Evolutionary conservation across 2,113 vertebrate species (phyloP).

Genomic region (Trichechus manatus): DNA sequence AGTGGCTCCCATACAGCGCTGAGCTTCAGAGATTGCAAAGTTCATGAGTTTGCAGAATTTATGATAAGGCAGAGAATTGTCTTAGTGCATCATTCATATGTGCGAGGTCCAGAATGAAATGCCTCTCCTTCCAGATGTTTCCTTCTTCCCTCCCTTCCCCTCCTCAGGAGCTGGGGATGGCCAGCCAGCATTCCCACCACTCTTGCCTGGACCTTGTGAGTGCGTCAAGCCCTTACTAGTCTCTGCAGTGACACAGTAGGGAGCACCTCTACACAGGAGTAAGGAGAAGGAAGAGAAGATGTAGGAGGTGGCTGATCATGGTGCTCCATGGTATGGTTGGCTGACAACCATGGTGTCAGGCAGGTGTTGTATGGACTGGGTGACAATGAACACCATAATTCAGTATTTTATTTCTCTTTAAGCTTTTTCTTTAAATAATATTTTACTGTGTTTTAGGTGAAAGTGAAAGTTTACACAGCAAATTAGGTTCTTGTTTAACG

Average conservation of each 20-base stretch:
- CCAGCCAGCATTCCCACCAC: not conserved
- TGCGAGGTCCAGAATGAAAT: conserved; percentile 74
- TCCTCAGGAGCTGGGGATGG: conserved; percentile 38
- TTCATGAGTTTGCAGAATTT: conserved; percentile 86
- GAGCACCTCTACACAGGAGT: not conserved
- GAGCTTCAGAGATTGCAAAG: conserved; percentile 83
- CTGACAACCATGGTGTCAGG: not conserved
- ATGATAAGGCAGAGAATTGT: conserved; percentile 82
- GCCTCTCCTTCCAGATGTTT: conserved; percentile 75
- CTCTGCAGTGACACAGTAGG: not conserved
- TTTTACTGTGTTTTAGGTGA: too few species aligned
- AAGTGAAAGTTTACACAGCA: too few species aligned
- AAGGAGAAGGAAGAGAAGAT: not conserved
- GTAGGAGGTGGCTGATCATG: not conserved
- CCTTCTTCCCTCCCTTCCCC: conserved; percentile 27
- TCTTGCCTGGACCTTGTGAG: not conserved
- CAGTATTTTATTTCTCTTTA: not conserved
- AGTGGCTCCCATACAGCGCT: conserved; percentile 83
- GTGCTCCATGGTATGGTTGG: not conserved
- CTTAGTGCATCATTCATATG: conserved; percentile 82
- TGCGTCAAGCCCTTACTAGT: not conserved
- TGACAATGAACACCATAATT: not conserved
- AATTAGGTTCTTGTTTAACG: too few species aligned
- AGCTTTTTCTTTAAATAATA: not conserved
- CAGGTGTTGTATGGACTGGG: not conserved